These are phyloP conservation scores for Hafferia zeledoni DNA, from an alignment of 2,797 vertebrate species.

Conservation along the genomic window DNA sequence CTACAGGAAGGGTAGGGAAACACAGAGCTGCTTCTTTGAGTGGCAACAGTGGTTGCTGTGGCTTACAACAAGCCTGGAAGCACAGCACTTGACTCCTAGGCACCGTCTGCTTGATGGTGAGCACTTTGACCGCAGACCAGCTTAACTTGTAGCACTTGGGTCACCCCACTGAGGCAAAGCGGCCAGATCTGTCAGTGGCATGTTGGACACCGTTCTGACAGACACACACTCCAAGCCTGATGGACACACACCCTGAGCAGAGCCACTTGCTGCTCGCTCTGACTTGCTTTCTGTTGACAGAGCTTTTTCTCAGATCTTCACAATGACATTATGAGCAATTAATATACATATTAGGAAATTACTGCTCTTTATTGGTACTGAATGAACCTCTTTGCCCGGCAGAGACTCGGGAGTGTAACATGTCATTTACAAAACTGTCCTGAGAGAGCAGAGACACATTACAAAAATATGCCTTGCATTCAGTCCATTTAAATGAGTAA, in stretches of 20 bases:
- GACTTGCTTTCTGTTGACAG: neutral
- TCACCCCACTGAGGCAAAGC: neutral
- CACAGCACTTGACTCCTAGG: neutral
- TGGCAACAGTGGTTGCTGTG: neutral
- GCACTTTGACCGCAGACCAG: neutral
- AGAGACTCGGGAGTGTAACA: slow-evolving; percentile 28
- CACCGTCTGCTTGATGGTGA: neutral
- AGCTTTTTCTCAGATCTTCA: slow-evolving; percentile 25
- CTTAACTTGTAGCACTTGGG: neutral
- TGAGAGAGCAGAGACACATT: slow-evolving; percentile 39
- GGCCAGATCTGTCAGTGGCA: fast-evolving
- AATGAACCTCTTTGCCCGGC: slow-evolving; percentile 30
- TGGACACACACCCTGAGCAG: fast-evolving
- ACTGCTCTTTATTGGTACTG: slow-evolving; percentile 46
- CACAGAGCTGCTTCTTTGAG: neutral
- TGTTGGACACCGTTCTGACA: fast-evolving
- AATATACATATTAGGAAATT: slow-evolving; percentile 69
- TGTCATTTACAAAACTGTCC: slow-evolving; percentile 58
- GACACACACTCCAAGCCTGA: fast-evolving
- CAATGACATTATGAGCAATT: neutral
- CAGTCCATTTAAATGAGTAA: slow-evolving; percentile 34
- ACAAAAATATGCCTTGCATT: slow-evolving; percentile 40
- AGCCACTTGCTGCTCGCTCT: fast-evolving
- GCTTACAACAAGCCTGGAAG: neutral
- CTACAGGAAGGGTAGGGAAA: neutral